phyloP scores from a whole-genome alignment of 2,888 invertebrate species.

The Patella depressa region DNA sequence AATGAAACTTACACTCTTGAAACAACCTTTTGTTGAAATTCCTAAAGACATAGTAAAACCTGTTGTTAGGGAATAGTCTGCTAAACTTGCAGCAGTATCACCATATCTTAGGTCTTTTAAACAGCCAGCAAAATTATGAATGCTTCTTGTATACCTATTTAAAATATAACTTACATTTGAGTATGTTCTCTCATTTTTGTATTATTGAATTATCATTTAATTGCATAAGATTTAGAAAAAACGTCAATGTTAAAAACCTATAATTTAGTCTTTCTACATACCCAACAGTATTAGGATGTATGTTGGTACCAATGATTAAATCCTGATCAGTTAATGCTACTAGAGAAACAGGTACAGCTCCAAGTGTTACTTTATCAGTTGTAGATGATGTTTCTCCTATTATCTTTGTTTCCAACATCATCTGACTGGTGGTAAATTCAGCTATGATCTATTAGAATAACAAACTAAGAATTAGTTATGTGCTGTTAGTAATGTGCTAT shows the following conservation, averaged over 20 bases:
- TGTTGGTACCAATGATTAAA: background rate
- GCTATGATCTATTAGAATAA: background rate
- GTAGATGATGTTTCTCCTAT: background rate
- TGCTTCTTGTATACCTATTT: background rate
- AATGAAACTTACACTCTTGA: background rate
- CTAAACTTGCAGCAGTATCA: background rate
- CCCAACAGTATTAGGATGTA: background rate
- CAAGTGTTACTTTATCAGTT: background rate
- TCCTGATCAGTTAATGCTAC: background rate
- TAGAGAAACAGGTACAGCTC: background rate
- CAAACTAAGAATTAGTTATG: background rate
- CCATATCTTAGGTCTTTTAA: constrained; percentile 18
- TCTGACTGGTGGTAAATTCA: background rate
- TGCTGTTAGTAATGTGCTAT: too few species aligned
- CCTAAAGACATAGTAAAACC: constrained; percentile 6
- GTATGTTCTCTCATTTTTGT: background rate
- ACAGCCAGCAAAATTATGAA: constrained; percentile 16
- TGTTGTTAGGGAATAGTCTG: background rate
- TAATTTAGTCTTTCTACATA: background rate
- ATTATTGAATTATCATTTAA: too few species aligned
- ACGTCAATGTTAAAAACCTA: too few species aligned
- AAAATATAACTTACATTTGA: background rate
- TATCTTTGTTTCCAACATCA: background rate
- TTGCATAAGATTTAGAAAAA: too few species aligned
- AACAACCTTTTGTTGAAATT: constrained; percentile 14